phyloP scores from a whole-genome alignment of 2,113 vertebrate species.

The Corythaeola cristata region DNA sequence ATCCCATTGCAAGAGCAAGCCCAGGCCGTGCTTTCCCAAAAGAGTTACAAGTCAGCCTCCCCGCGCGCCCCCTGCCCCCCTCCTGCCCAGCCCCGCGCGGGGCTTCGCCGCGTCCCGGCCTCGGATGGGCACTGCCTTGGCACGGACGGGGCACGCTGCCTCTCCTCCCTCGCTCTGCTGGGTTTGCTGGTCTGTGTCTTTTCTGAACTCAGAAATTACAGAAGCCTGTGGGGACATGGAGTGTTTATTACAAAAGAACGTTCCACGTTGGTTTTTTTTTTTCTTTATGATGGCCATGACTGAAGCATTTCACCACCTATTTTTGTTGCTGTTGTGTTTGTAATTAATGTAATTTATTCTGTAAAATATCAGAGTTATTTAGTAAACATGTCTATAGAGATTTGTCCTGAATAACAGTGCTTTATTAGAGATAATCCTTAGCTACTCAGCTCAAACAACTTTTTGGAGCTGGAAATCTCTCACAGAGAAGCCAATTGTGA shows the following conservation, averaged over 20 bases:
- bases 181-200: neutral
- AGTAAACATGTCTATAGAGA: neutral
- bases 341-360: neutral
- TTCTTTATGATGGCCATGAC: neutral
- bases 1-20: neutral
- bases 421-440: slow-evolving; percentile 30
- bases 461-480: slow-evolving; percentile 21
- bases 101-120: neutral
- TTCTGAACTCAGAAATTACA: neutral
- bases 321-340: neutral
- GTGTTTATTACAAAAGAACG: neutral
- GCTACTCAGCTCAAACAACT: neutral
- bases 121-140: rapidly evolving
- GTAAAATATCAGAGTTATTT: neutral
- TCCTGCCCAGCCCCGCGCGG: neutral
- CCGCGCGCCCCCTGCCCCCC: neutral
- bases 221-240: neutral
- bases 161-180: neutral
- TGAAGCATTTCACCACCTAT: neutral
- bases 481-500: slow-evolving; percentile 7
- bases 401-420: slow-evolving; percentile 5
- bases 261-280: neutral
- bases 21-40: neutral
- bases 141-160: rapidly evolving
- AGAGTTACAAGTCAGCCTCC: neutral